Percentiles rank a stretch among this genome's conserved stretches.
Conservation (phyloP, 1,140 invertebrate genomes). For the Stenopsyche tienmushanensis region DNA sequence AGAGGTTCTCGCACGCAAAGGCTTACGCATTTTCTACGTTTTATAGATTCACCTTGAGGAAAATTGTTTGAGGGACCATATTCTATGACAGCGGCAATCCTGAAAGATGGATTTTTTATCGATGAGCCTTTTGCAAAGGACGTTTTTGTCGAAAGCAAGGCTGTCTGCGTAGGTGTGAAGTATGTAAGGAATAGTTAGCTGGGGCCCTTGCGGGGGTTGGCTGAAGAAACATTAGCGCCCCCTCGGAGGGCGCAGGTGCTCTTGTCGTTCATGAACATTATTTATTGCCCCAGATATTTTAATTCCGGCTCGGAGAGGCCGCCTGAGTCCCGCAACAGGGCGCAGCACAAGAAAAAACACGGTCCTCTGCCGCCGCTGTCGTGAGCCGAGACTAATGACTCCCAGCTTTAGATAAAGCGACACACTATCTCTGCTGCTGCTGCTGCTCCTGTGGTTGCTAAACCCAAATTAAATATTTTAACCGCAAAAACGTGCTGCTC, state of each 20-base stretch:
- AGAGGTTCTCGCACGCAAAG: too few species aligned
- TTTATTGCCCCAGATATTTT: conserved; percentile 18
- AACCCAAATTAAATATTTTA: conserved; percentile 1
- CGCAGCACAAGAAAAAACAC: neutral
- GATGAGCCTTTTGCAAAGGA: too few species aligned
- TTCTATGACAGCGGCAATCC: too few species aligned
- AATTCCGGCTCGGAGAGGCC: conserved; percentile 16
- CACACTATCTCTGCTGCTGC: neutral
- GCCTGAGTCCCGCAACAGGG: neutral
- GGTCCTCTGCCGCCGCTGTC: conserved; percentile 4
- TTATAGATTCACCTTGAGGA: too few species aligned
- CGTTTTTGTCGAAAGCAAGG: too few species aligned
- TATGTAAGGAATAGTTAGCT: too few species aligned
- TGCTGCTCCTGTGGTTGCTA: neutral
- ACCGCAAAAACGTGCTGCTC: too few species aligned
- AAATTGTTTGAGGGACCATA: too few species aligned
- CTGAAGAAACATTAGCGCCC: conserved; percentile 15
- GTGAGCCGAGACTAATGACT: conserved; percentile 15
- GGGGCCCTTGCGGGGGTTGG: neutral
- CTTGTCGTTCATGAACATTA: conserved; percentile 26
- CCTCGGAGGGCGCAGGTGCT: conserved; percentile 20
- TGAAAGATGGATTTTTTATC: too few species aligned
- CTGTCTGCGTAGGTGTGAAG: too few species aligned
- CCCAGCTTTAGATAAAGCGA: neutral
- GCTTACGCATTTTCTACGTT: too few species aligned